Evolutionary conservation across 2,888 invertebrate genomes (phyloP), one percentile per base, ranked within the genome.

Genomic region (Andrena bicolor): DNA sequence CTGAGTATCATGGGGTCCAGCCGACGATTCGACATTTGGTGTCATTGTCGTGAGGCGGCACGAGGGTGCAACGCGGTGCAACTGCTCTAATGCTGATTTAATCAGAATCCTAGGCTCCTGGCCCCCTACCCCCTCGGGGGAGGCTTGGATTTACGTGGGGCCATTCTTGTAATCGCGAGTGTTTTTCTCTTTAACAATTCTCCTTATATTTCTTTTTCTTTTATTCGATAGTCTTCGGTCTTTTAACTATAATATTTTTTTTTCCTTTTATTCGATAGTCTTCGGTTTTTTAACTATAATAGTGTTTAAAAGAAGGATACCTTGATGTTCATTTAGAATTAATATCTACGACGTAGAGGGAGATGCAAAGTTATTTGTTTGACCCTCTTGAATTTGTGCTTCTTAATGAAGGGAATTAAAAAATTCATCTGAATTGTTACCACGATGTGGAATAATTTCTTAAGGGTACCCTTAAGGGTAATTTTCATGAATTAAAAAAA

Each of bases 71-170:
- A 71, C 86, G 69, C 69, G 75, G 68, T 76, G 81, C 81, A 70
- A 88, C 88, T 84, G 84, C 88, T 90, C 88, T 93, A 92, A 93
- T 93, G 92, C 93, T 93, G 93, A 93, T 93, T 93, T 93, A 93
- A 93, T 93, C 93, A 91, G 92, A 90, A 91, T 90, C 90, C 84
- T 85, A 83, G 87, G 76, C 83, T 26, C 76, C 74, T 20, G 4
- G 41, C 41, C 41, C 41, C 41, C 13, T 41, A 41, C 41, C 30
- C 70, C 60, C 60, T 16, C n/a, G 3, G 41, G 16, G 35, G 53
- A 72, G 13, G 20, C 68, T n/a, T 58, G 30, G 76, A 79, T 79
- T 76, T 70, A 48, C 48, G 28, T 28, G 28, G 61, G 65, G 32
- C 26, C 26, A 23, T 48, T 56, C 71, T 77, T 77, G 77, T 71